phyloP scores from a whole-genome alignment of 2,888 invertebrate genomes.

The Caprella mutica region DNA sequence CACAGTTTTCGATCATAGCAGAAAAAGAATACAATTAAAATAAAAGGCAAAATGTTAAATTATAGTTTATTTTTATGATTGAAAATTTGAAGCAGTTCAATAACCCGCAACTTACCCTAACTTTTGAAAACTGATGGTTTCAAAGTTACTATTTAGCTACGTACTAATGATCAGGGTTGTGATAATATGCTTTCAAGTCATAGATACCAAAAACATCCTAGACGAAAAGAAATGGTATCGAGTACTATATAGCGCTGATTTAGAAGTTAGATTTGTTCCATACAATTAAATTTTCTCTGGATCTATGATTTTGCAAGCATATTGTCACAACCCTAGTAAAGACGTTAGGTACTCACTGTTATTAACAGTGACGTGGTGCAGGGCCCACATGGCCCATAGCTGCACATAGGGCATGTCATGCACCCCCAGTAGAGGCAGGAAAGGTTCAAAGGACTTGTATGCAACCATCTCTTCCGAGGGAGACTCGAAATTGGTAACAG shows the following conservation, averaged over 20 bases:
- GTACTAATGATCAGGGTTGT: too few relatives aligned
- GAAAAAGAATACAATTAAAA: neutral
- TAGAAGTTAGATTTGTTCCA: too few relatives aligned
- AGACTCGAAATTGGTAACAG: conserved; percentile 53
- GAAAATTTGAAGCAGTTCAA: neutral
- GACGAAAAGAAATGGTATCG: too few relatives aligned
- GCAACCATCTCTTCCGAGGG: conserved; percentile 66
- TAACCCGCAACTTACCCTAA: neutral
- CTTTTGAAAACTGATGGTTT: too few relatives aligned
- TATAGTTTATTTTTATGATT: too few relatives aligned
- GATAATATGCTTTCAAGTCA: too few relatives aligned
- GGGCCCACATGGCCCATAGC: conserved; percentile 67
- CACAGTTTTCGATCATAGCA: neutral
- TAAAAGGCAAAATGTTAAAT: neutral
- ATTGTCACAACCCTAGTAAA: too few relatives aligned
- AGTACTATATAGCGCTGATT: too few relatives aligned
- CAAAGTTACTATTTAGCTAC: too few relatives aligned
- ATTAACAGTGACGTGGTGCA: conserved; percentile 63
- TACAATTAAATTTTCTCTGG: too few relatives aligned
- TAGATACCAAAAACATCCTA: too few relatives aligned
- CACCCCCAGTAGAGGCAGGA: conserved; percentile 52
- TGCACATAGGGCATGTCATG: conserved; percentile 54
- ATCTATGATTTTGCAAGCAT: too few relatives aligned
- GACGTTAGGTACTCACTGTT: conserved; percentile 52
- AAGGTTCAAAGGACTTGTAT: conserved; percentile 58